These are phyloP conservation scores for Eupithecia centaureata DNA, from an alignment of 2,888 invertebrate species.

Conservation along the genomic window DNA sequence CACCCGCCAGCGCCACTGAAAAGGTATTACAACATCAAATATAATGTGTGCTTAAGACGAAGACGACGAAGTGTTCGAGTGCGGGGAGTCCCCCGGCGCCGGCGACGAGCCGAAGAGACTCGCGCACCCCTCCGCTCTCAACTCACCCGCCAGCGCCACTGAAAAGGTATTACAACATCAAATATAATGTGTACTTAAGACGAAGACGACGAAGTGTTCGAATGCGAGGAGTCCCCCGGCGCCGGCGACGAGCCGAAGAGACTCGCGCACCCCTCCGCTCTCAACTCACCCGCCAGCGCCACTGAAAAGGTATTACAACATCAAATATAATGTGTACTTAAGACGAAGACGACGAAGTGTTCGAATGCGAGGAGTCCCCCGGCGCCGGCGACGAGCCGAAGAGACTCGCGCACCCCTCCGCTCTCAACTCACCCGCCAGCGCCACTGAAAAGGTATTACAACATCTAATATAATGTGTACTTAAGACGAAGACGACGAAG, in stretches of 20 bases:
- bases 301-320: conserved; percentile 65
- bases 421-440: too few species aligned
- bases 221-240: conserved; percentile 84
- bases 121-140: conserved; percentile 91
- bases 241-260: conserved; percentile 82
- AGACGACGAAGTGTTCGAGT: conserved; percentile 97
- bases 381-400: too few species aligned
- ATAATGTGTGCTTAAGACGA: too few species aligned
- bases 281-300: conserved; percentile 76
- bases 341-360: too few species aligned
- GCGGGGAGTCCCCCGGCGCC: conserved; percentile 81
- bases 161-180: conserved; percentile 66
- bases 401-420: too few species aligned
- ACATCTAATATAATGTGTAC: too few species aligned
- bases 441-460: too few species aligned
- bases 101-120: conserved; percentile 85
- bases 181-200: too few species aligned
- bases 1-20: conserved; percentile 63
- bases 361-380: too few species aligned
- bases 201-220: conserved; percentile 98
- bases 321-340: too few species aligned
- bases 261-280: conserved; percentile 91
- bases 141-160: conserved; percentile 62
- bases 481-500: too few species aligned
- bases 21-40: conserved; percentile 63